Evolutionary conservation across 92 coral and sea anemone species (phyloP).

Genomic region (Actinernus sp.): DNA sequence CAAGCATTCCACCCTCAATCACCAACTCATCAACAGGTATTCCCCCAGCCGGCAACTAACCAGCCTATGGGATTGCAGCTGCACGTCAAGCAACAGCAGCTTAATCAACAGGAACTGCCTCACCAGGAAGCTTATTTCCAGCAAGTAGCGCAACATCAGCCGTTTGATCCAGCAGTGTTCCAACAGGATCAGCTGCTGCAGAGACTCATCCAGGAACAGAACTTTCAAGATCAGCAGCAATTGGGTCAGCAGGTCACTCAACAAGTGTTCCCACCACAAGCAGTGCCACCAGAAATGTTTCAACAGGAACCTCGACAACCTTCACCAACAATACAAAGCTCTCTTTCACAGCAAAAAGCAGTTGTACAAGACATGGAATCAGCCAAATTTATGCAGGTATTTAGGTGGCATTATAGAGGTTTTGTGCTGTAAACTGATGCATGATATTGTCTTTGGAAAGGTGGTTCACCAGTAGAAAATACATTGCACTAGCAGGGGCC

Average conservation of each 20-base stretch:
- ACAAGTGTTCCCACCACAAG: constrained; percentile 11
- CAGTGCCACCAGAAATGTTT: background rate
- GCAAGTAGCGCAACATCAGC: constrained; percentile 16
- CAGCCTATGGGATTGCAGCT: too few relatives aligned
- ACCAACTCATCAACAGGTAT: constrained; percentile 11
- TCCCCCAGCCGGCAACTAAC: too few relatives aligned
- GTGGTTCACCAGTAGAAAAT: too few relatives aligned
- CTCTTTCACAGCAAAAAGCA: too few relatives aligned
- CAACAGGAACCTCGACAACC: background rate
- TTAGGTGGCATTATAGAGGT: too few relatives aligned
- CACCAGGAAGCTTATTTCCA: constrained; percentile 17
- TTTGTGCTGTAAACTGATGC: too few relatives aligned
- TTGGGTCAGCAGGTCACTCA: background rate
- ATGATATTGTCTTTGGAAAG: too few relatives aligned
- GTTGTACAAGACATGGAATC: too few relatives aligned
- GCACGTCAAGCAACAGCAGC: too few relatives aligned
- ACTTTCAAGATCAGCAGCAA: constrained; percentile 14
- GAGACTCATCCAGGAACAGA: constrained; percentile 9
- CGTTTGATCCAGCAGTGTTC: background rate
- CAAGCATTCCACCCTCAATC: constrained; percentile 16
- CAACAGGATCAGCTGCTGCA: constrained; percentile 26
- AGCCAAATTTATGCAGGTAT: too few relatives aligned
- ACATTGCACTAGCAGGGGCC: too few relatives aligned
- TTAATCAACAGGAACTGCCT: constrained; percentile 16
- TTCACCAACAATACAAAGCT: too few relatives aligned